Base-by-base conservation (phyloP, 2,888 invertebrate genomes). In the Litoditis marina region DNA sequence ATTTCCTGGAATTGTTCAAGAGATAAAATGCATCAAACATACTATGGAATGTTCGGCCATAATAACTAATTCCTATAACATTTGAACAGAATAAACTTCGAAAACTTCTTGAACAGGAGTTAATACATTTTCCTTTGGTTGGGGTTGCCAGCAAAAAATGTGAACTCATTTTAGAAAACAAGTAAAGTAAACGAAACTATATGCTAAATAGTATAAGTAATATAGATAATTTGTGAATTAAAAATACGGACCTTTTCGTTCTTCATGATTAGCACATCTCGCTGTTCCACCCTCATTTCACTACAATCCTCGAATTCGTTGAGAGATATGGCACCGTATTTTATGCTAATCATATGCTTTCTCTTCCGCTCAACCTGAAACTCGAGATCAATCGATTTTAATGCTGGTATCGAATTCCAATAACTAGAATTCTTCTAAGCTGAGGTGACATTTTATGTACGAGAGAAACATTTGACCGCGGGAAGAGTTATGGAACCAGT, bases 231-330 rank as follows among this genome's bases (percentile, higher is more conserved):
- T n/a, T n/a, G n/a, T n/a, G n/a, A n/a, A n/a, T n/a, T n/a, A 39
- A 11, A n/a, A 39, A n/a, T 13, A 47, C 19, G 19, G 11, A 53
- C 68, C 44, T 66, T 55, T 1, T 62, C 57, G 16, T 55, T 57
- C 8, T 60, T 51, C 31, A 68, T 51, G 16, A 71, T 65, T n/a
- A 71, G 36, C 8, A 68, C 69, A 51, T 71, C 67, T 16, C 71
- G 36, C 11, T 58, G 27, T 44, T 66, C 68, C 0, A 67, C 61
- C 2, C 30, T 27, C 49, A 71, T 69, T 25, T 71, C 71, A 7
- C 63, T 47, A 49, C 71, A 71, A 34, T 71, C 71, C 7, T 58
- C 59, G 34, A 46, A 55, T 39, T 63, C 63, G 19, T 44, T 53
- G 6, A 28, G 28, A 8, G 22, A 50, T 46, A 71, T 67, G 8